Conservation (phyloP, 2,113 vertebrate species). For the Pelusios castaneus region DNA sequence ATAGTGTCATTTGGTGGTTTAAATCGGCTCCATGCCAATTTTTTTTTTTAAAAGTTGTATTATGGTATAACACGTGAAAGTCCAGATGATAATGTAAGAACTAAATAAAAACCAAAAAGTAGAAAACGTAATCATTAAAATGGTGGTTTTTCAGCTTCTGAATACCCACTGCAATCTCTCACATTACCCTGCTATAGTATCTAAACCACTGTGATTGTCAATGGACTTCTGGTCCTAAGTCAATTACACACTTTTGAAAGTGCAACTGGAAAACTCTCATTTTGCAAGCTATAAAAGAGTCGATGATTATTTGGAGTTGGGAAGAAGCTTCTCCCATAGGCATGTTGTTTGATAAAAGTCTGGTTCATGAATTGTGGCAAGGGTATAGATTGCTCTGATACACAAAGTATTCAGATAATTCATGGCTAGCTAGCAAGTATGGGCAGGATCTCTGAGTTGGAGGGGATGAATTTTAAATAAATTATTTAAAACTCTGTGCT, state of each 20-base stretch:
- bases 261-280: background rate
- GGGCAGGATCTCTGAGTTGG: background rate
- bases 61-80: background rate
- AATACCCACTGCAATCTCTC: background rate
- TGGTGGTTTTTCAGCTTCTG: background rate
- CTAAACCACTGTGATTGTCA: background rate
- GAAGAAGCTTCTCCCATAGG: background rate
- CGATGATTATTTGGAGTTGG: background rate
- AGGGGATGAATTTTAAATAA: background rate
- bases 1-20: background rate
- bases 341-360: background rate
- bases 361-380: background rate
- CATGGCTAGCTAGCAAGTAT: background rate
- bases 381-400: background rate
- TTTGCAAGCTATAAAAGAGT: background rate
- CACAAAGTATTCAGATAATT: background rate
- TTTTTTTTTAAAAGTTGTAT: background rate
- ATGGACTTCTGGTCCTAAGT: background rate
- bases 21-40: background rate
- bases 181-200: background rate
- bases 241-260: background rate
- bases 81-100: background rate
- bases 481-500: background rate
- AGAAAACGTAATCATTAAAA: background rate
- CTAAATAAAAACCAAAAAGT: background rate